Evolutionary conservation across 2,797 vertebrate species (phyloP).

Genomic region (Galago senegalensis): DNA sequence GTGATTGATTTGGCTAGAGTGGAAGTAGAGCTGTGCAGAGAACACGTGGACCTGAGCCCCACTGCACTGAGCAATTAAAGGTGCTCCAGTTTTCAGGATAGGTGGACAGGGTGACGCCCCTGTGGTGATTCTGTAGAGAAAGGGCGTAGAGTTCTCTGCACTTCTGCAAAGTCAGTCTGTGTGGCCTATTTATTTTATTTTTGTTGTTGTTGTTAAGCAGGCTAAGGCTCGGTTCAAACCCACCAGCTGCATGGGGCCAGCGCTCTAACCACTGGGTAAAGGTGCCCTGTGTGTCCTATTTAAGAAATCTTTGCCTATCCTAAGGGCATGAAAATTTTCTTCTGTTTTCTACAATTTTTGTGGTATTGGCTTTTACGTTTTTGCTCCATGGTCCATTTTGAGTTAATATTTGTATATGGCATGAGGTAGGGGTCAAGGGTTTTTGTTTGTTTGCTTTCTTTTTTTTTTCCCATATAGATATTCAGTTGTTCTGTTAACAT

Average conservation of each 20-base stretch:
- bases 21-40: background rate
- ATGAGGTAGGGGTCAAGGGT: background rate
- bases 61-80: background rate
- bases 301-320: constrained; percentile 19
- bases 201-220: too few species aligned
- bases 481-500: background rate
- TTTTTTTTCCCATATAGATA: background rate
- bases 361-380: background rate
- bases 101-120: background rate
- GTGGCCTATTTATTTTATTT: background rate
- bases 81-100: background rate
- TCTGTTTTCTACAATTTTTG: background rate
- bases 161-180: background rate
- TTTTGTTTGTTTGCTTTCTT: background rate
- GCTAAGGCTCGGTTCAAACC: too few species aligned
- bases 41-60: background rate
- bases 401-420: constrained; percentile 47
- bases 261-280: too few species aligned
- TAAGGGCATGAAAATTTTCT: background rate
- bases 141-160: too few species aligned
- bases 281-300: background rate
- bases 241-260: too few species aligned
- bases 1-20: background rate
- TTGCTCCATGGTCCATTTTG: background rate
- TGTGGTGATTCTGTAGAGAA: background rate